Evolutionary conservation across 2,888 invertebrate species (phyloP).

Genomic region (Polia nebulosa): DNA sequence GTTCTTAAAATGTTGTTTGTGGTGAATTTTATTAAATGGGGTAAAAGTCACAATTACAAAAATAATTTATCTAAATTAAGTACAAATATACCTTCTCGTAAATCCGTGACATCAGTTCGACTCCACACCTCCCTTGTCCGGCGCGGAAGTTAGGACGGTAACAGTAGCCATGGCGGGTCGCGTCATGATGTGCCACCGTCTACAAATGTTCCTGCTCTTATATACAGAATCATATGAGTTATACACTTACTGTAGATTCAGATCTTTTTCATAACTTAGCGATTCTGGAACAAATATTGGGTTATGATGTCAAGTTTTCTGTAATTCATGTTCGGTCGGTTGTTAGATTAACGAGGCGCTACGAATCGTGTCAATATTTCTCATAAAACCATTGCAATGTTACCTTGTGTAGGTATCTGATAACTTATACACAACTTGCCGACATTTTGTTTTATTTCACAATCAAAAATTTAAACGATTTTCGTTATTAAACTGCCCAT

Average conservation of each 20-base stretch:
- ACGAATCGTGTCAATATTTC: not conserved
- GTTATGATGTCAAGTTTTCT: not conserved
- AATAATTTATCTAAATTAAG: no score
- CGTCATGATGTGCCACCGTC: conserved; percentile 27
- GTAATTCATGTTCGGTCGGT: not conserved
- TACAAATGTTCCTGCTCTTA: conserved; percentile 47
- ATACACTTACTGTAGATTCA: not conserved
- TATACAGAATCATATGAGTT: conserved; percentile 13
- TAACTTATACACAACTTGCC: no score
- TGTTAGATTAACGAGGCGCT: not conserved
- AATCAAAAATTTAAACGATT: no score
- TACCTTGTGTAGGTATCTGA: no score
- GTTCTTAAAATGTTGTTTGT: not conserved
- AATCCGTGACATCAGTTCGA: not conserved
- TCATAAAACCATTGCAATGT: no score
- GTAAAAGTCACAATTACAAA: no score
- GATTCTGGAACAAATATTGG: not conserved
- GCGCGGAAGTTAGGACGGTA: conserved; percentile 35
- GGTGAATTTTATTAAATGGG: not conserved
- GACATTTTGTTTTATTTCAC: no score
- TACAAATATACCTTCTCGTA: not conserved
- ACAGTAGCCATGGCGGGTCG: conserved; percentile 31
- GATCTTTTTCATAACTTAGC: not conserved
- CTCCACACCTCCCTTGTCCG: conserved; percentile 32
- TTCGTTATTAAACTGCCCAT: no score